Evolutionary conservation across 2,113 vertebrate species (phyloP).

Genomic region (Nycticryphes semicollaris): DNA sequence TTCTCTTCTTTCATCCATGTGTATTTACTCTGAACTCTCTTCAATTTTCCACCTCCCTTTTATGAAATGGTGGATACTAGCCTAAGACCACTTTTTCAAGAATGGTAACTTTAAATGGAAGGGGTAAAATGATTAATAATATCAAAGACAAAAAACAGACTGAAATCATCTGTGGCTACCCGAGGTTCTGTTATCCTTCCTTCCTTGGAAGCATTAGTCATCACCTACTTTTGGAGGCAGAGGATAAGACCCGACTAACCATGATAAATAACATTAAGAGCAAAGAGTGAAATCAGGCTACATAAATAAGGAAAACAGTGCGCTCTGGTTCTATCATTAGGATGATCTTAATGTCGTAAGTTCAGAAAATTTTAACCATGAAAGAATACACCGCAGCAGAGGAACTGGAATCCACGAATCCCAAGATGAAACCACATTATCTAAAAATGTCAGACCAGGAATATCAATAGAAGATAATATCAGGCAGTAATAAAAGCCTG

Average conservation of each 20-base stretch:
- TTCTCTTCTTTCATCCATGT: background rate
- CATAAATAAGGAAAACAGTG: conserved; percentile 32
- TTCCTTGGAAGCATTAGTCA: conserved; percentile 52
- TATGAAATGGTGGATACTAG: background rate
- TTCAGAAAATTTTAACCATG: conserved; percentile 45
- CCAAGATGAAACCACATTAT: conserved; percentile 1
- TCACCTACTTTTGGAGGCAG: conserved; percentile 34
- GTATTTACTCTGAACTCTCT: background rate
- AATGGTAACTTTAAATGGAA: conserved; percentile 7
- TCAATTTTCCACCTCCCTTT: conserved; percentile 8
- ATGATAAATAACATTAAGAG: conserved; percentile 42
- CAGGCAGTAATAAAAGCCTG: conserved; percentile 16
- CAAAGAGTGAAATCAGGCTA: conserved; percentile 4
- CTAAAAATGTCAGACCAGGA: conserved; percentile 39
- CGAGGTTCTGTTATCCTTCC: conserved; percentile 13
- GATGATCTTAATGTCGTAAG: background rate
- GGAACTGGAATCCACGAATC: conserved; percentile 31
- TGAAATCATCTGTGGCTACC: conserved; percentile 19
- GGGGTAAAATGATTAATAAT: conserved; percentile 18
- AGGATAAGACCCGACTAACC: conserved; percentile 7
- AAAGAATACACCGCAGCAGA: conserved; percentile 28
- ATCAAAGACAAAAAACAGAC: conserved; percentile 14
- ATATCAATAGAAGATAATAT: conserved; percentile 40
- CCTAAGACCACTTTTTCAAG: background rate
- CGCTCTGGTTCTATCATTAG: conserved; percentile 22